These are phyloP conservation scores for Aramus guarauna DNA, from an alignment of 2,113 vertebrate species.

Conservation along the genomic window DNA sequence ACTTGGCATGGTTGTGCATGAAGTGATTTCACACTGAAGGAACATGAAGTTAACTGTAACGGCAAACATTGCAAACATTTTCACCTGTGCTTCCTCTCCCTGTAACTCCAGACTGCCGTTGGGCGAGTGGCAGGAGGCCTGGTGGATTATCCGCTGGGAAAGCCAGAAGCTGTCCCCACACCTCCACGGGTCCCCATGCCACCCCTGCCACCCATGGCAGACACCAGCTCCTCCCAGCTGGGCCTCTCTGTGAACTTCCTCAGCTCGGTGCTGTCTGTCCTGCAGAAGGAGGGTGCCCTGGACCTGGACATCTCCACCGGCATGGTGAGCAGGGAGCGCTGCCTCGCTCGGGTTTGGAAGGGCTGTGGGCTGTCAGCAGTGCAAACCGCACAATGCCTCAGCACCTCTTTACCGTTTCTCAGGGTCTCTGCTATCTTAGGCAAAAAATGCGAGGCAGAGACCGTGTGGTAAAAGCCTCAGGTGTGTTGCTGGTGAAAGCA, in stretches of 20 bases:
- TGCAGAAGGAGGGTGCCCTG: slow-evolving; percentile 60
- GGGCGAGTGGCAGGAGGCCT: slow-evolving; percentile 18
- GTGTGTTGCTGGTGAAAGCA: neutral
- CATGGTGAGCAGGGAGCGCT: slow-evolving; percentile 30
- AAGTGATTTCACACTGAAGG: neutral
- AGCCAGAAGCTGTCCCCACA: neutral
- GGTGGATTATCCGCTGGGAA: slow-evolving; percentile 33
- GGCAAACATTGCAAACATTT: neutral
- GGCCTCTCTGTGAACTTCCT: slow-evolving; percentile 51
- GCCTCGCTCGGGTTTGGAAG: neutral
- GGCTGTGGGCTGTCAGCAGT: too few relatives aligned
- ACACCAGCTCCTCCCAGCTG: slow-evolving; percentile 54
- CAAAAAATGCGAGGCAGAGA: accelerated
- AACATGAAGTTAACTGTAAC: neutral
- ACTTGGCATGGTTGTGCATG: accelerated
- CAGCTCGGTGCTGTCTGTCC: slow-evolving; percentile 12
- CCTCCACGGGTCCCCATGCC: neutral
- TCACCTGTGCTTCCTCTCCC: neutral
- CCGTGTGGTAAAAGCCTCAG: too few relatives aligned
- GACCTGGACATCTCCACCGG: slow-evolving; percentile 39
- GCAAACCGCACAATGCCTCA: accelerated
- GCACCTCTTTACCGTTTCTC: accelerated
- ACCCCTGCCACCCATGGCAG: slow-evolving; percentile 26
- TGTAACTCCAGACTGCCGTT: neutral
- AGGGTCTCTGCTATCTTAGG: neutral